Evolutionary conservation across 2,113 vertebrate species (phyloP).

Genomic region (Eudorcas thomsonii): DNA sequence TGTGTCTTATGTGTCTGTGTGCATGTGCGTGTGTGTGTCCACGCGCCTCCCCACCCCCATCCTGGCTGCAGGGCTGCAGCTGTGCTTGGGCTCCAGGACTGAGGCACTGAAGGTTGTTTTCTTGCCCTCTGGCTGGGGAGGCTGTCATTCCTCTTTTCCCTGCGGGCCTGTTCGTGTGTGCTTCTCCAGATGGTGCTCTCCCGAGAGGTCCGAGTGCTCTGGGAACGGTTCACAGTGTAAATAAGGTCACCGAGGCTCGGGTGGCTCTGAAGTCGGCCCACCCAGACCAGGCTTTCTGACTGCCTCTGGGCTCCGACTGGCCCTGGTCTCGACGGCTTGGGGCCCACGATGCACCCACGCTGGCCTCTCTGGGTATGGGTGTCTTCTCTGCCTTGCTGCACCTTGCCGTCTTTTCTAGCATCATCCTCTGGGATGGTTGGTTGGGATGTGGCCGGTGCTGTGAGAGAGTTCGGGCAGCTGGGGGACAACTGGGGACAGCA

Average conservation of each 20-base stretch:
- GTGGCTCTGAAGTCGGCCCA: neutral
- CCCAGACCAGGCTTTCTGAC: neutral
- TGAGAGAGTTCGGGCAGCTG: neutral
- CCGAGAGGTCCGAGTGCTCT: constrained; percentile 15
- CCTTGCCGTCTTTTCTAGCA: neutral
- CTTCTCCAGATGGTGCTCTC: constrained; percentile 54
- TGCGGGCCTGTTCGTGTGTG: neutral
- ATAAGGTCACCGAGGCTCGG: neutral
- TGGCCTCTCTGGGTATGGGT: neutral
- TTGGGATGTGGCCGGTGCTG: neutral
- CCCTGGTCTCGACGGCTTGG: accelerated
- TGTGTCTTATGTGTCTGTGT: neutral
- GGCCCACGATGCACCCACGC: accelerated
- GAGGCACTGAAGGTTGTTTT: constrained; percentile 21
- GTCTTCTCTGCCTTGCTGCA: neutral
- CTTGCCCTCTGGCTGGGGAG: constrained; percentile 16
- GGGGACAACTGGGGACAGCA: neutral
- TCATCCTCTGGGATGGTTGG: neutral
- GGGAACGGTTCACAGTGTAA: constrained; percentile 16
- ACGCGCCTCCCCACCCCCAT: neutral
- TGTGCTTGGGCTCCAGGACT: neutral
- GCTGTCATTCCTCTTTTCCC: constrained; percentile 35
- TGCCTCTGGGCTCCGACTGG: neutral
- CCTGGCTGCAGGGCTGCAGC: neutral
- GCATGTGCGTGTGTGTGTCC: neutral